Percentiles rank a stretch among this genome's conserved stretches.
These are phyloP conservation scores for Decapterus maruadsi DNA, from an alignment of 2,797 vertebrate genomes.

Conservation along the genomic window DNA sequence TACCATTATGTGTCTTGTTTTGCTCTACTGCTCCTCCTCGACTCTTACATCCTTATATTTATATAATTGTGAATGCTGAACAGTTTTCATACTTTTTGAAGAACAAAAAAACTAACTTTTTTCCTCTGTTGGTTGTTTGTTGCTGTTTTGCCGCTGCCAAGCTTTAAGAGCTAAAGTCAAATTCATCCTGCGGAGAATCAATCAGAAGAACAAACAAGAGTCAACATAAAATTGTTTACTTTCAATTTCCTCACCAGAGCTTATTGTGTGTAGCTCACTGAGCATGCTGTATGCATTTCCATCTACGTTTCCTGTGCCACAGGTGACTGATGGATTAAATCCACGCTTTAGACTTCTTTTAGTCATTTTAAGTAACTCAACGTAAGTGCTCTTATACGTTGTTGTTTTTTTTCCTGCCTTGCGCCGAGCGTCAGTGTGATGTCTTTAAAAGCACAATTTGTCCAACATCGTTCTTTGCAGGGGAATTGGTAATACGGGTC, in stretches of 20 bases:
- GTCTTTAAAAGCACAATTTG: conserved; percentile 12
- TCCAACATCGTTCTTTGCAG: neutral
- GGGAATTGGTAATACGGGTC: neutral
- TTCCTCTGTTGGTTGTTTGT: too few species aligned
- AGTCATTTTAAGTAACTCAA: neutral
- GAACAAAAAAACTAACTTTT: too few species aligned
- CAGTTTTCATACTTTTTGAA: too few species aligned
- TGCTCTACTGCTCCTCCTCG: too few species aligned
- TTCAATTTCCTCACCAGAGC: neutral
- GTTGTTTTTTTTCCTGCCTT: conserved; percentile 6
- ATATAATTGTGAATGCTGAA: too few species aligned
- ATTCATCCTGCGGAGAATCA: neutral
- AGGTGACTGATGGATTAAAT: neutral
- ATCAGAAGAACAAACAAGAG: neutral
- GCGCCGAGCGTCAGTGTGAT: neutral
- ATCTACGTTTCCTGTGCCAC: neutral
- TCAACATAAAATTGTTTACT: neutral
- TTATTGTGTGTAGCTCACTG: neutral
- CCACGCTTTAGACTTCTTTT: neutral
- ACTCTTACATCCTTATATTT: too few species aligned
- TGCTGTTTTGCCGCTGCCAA: neutral
- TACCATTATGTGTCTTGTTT: too few species aligned
- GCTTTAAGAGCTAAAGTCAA: neutral
- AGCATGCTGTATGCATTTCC: neutral
- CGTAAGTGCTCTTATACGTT: neutral